phyloP scores from a whole-genome alignment of 2,113 vertebrate genomes.

The Crocuta crocuta region DNA sequence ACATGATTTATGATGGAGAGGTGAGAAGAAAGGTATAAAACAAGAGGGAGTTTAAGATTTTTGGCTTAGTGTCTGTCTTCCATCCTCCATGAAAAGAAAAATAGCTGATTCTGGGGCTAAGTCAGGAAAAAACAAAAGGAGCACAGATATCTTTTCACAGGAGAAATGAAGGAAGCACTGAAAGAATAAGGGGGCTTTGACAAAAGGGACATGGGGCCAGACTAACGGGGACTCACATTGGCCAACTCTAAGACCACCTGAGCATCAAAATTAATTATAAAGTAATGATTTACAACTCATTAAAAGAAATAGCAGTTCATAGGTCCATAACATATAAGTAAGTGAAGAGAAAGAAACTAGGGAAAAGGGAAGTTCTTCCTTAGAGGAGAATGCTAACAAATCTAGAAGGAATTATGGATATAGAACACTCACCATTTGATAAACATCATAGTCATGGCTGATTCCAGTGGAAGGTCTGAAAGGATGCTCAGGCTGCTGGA shows the following conservation, averaged over 20 bases:
- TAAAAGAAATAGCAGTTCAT: neutral
- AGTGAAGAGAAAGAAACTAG: neutral
- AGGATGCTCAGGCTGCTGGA: neutral
- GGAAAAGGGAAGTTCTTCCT: neutral
- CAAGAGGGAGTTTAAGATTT: neutral
- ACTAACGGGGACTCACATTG: neutral
- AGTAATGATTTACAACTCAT: neutral
- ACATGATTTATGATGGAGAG: neutral
- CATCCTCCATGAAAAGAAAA: neutral
- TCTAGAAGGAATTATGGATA: neutral
- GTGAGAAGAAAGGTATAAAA: neutral
- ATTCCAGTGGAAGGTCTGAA: neutral
- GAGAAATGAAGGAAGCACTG: neutral
- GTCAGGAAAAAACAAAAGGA: neutral
- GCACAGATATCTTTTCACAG: neutral
- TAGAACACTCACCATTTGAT: constrained; percentile 1
- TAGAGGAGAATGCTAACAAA: neutral
- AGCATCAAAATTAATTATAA: neutral
- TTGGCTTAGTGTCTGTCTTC: neutral
- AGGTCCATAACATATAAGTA: neutral
- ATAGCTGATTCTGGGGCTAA: neutral
- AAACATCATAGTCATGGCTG: neutral
- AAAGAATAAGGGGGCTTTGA: neutral
- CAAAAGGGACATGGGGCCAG: neutral
- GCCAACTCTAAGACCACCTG: neutral